Conservation (phyloP, 2,797 vertebrate genomes). For the Aythya fuligula region DNA sequence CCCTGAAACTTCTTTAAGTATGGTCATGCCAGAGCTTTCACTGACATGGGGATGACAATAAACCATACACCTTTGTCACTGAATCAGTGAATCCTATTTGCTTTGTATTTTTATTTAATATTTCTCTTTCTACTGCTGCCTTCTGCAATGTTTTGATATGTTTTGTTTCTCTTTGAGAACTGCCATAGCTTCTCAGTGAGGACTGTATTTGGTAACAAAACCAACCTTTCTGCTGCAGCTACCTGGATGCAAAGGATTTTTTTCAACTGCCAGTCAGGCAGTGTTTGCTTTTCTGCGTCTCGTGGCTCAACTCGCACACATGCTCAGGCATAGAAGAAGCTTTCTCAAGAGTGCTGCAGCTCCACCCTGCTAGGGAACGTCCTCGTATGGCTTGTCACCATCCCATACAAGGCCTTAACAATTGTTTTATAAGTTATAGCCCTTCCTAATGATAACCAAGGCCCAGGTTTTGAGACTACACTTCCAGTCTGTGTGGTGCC, state of each 20-base stretch:
- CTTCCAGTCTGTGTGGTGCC: neutral
- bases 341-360: neutral
- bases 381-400: neutral
- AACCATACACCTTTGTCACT: neutral
- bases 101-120: constrained; percentile 18
- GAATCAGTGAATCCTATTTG: neutral
- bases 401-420: neutral
- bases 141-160: neutral
- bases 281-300: neutral
- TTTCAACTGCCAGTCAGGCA: neutral
- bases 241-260: neutral
- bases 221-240: neutral
- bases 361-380: neutral
- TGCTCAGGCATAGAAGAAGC: neutral
- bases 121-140: neutral
- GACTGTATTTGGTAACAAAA: neutral
- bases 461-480: neutral
- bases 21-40: neutral
- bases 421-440: neutral
- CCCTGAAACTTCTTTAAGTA: neutral
- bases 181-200: neutral
- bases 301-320: accelerated
- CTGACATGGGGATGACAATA: neutral
- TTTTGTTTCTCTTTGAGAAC: neutral
- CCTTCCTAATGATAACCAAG: neutral